Conservation (phyloP, 1,140 invertebrate species). For the Helicoverpa armigera region DNA sequence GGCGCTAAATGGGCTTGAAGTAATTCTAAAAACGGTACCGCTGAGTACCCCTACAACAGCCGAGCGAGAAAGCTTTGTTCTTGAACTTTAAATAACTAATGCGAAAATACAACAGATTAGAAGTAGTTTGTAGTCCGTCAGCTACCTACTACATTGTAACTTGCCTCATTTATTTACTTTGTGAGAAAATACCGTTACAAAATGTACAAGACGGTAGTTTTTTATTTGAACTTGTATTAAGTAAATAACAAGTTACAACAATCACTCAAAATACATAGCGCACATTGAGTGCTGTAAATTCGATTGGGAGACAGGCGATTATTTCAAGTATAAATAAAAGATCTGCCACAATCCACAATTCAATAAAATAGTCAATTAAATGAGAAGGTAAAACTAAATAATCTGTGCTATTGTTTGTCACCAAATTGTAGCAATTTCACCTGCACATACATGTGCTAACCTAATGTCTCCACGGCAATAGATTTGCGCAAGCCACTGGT, state of each 20-base stretch:
- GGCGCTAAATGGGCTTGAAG: constrained; percentile 7
- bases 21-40: constrained; percentile 15
- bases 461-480: constrained; percentile 48
- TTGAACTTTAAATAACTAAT: not conserved
- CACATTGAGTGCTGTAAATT: no score
- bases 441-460: not conserved
- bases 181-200: no score
- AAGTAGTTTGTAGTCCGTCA: not conserved
- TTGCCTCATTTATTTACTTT: not conserved
- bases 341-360: no score
- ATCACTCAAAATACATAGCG: no score
- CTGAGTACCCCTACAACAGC: not conserved
- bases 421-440: not conserved
- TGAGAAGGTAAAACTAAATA: not conserved
- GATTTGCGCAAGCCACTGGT: constrained; percentile 54
- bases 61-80: not conserved
- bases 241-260: no score
- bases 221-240: no score
- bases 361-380: no score
- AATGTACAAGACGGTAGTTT: no score
- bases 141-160: not conserved
- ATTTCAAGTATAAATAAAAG: no score
- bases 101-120: not conserved
- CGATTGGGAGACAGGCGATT: no score
- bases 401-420: not conserved